These are phyloP conservation scores for Hemichromis elongatus DNA, from an alignment of 2,113 vertebrate genomes.

Conservation along the genomic window DNA sequence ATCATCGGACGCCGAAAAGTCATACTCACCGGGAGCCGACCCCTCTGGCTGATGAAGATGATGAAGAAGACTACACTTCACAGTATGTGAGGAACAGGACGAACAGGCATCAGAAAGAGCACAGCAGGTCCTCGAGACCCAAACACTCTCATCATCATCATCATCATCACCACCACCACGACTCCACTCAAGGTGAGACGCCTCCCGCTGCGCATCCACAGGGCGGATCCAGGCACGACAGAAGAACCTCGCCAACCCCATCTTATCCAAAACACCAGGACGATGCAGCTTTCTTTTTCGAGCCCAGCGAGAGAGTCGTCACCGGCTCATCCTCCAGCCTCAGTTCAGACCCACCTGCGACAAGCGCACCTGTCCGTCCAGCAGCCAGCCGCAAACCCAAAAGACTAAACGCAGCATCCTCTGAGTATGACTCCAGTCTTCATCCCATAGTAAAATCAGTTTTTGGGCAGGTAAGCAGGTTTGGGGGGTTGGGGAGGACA, in stretches of 20 bases:
- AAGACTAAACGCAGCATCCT: slow-evolving; percentile 57
- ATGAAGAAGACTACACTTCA: slow-evolving; percentile 4
- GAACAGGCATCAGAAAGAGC: slow-evolving; percentile 40
- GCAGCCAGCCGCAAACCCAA: slow-evolving; percentile 59
- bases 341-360: slow-evolving; percentile 51
- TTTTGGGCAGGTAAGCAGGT: slow-evolving; percentile 70
- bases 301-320: slow-evolving; percentile 44
- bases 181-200: slow-evolving; percentile 28
- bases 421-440: slow-evolving; percentile 65
- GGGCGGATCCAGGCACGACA: slow-evolving; percentile 23
- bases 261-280: slow-evolving; percentile 50
- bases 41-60: slow-evolving; percentile 1
- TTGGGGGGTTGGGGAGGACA: background rate
- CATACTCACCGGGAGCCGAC: slow-evolving; percentile 38
- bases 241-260: slow-evolving; percentile 50
- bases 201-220: slow-evolving; percentile 32
- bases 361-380: slow-evolving; percentile 31
- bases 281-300: slow-evolving; percentile 66
- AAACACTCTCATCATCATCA: slow-evolving; percentile 36
- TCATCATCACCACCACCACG: slow-evolving; percentile 20
- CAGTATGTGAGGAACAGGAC: slow-evolving; percentile 36
- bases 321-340: slow-evolving; percentile 60
- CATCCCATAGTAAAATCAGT: slow-evolving; percentile 75
- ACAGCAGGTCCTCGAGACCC: slow-evolving; percentile 51
- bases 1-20: slow-evolving; percentile 31